Evolutionary conservation across 2,797 vertebrate genomes (phyloP), one percentile per base, ranked within the genome.

Genomic region (Onychomys arenicola): DNA sequence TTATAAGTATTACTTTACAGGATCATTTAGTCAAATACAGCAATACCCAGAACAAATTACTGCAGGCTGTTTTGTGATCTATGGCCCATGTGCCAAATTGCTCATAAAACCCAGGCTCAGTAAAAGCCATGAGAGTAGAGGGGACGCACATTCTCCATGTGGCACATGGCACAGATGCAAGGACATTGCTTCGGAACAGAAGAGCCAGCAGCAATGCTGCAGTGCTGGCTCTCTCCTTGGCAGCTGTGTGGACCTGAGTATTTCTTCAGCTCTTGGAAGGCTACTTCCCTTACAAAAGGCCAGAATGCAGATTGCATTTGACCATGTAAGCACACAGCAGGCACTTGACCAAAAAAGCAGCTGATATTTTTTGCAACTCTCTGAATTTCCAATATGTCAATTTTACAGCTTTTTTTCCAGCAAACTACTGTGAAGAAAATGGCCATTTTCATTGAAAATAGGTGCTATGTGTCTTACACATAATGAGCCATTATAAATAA

Each of bases 1-100:
- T 94, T 88, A 88, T 46, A 97, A 89, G 93, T 91, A 91, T 43
- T 63, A 63, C 69, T 94, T 93, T 90, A 77, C 7, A 37, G 55
- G 81, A 85, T 88, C 37, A 89, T 84, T 96, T 89, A 91, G 89
- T 91, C 49, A 92, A 94, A 94, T 40, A 69, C 21, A 16, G 61
- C 2, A 0, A 92, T 73, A 17, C 61, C 29, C 94, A 91, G 73
- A 92, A 96, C 82, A 93, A 82, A 95, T 92, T 63, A 90, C 92
- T 94, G 25, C 37, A 90, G 46, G 43, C 19, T 71, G 34, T 75
- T 93, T 63, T 86, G 77, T 96, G 65, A 96, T 75, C 88, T 95
- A 90, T 77, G 4, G 5, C 43, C 81, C 91, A 37, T 92, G 40
- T 75, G n/a, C 55, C 67, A 91, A 96, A 92, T 19, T 94, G 43